Evolutionary conservation across 2,113 vertebrate genomes (phyloP), one percentile per base, ranked within the genome.

Genomic region (Tupaia chinensis): DNA sequence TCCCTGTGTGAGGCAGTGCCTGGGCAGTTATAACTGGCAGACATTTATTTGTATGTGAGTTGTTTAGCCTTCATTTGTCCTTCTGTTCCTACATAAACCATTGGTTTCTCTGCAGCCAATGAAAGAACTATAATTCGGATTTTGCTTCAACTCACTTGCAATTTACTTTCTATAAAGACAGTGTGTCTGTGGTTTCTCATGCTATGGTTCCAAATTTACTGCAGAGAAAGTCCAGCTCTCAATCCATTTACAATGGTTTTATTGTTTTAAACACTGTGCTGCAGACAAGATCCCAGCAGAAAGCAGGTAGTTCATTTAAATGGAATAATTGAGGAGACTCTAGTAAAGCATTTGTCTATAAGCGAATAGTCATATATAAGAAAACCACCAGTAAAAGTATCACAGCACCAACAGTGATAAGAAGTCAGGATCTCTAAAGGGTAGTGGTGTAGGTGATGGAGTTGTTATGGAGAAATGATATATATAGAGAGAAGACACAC

Each of bases 1-100:
- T 78, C 16, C 27, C 60, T 81, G 19, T 66, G 53, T 27, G 27
- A 74, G 27, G 9, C 34, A 78, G 60, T 70, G 34, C 16, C 5
- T 60, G 58, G 19, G 58, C n/a, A 72, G 20, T 6, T 86, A 16
- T 61, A 66, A 90, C 5, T 68, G 25, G 60, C 44, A 69, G 66
- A 74, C 29, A 88, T 91, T 95, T 96, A 88, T 79, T 78, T 63
- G 27, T n/a, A 25, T n/a, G 5, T n/a, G 12, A 84, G 13, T 83
- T 87, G 23, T 87, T 84, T 83, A 84, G 12, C 16, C 60, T 73
- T 87, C 53, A 74, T 87, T 95, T 95, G 17, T 5, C 25, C 1
- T 87, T 5, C 22, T 74, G 73, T 83, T 70, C 56, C n/a, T 54
- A 69, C 12, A 76, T 14, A 80, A 70, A 54, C n/a, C 22, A 34